A percentile compares a stretch with the other conserved stretches of the same genome.
These are phyloP conservation scores for Zoanthus sansibaricus DNA, from an alignment of 92 coral and sea anemone genomes.

Conservation along the genomic window DNA sequence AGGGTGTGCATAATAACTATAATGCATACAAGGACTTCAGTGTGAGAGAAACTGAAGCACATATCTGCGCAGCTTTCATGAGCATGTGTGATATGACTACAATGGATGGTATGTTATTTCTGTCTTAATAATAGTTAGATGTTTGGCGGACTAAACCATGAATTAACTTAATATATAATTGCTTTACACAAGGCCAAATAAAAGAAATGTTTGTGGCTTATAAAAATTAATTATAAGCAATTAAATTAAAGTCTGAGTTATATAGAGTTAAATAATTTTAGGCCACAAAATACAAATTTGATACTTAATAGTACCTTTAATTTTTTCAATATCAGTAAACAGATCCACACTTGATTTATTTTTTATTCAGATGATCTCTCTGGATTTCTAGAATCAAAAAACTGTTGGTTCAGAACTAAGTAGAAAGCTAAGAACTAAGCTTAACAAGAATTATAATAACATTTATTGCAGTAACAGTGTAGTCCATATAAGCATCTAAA, in stretches of 20 bases:
- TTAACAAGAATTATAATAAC: not conserved
- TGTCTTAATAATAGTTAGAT: not conserved
- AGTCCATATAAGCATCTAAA: not conserved
- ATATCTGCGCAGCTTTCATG: conserved; percentile 69
- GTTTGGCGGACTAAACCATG: conserved; percentile 3
- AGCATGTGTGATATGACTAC: conserved; percentile 50
- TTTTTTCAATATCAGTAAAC: not conserved
- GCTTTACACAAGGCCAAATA: not conserved
- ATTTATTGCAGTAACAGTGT: not conserved
- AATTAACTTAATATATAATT: not conserved
- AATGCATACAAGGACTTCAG: conserved; percentile 70
- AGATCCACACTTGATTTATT: not conserved
- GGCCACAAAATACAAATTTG: conserved; percentile 4
- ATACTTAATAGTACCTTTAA: not conserved
- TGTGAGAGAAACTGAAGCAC: conserved; percentile 63
- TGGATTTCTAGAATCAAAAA: conserved; percentile 2
- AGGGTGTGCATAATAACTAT: conserved; percentile 59
- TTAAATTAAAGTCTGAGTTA: conserved; percentile 1
- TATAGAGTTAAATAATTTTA: not conserved
- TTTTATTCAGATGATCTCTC: not conserved
- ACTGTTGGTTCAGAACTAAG: not conserved
- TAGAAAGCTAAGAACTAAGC: conserved; percentile 1
- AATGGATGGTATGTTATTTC: conserved; percentile 3
- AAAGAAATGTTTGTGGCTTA: not conserved
- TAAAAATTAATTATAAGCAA: not conserved